Evolutionary conservation across 2,797 vertebrate genomes (phyloP).

Genomic region (Poliocrania exsul): DNA sequence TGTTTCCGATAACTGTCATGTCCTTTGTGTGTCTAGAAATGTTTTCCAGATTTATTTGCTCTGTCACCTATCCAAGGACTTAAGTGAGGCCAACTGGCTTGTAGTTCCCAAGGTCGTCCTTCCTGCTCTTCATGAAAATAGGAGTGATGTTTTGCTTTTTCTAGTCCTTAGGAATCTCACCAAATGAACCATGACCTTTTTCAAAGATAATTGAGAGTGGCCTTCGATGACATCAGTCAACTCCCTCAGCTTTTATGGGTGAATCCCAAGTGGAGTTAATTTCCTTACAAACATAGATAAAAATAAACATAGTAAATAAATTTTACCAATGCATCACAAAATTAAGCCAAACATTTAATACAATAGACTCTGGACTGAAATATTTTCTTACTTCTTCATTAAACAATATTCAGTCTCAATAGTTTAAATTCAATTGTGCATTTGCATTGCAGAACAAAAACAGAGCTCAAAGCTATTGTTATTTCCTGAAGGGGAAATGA

Average conservation of each 20-base stretch:
- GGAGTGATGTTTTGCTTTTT: neutral
- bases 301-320: neutral
- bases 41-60: neutral
- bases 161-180: neutral
- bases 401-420: neutral
- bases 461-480: neutral
- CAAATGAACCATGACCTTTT: accelerated
- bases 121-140: neutral
- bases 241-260: neutral
- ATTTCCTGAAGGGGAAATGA: neutral
- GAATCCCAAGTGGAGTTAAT: neutral
- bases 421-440: neutral
- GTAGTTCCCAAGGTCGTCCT: neutral
- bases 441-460: neutral
- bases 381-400: neutral
- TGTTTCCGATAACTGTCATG: neutral
- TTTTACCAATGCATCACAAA: neutral
- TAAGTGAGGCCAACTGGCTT: neutral
- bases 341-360: neutral
- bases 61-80: neutral
- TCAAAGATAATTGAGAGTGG: neutral
- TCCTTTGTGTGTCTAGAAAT: neutral
- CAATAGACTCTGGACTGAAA: neutral
- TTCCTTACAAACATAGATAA: neutral
- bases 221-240: neutral